Conservation (phyloP, 2,113 vertebrate species). For the Ailurus styani region DNA sequence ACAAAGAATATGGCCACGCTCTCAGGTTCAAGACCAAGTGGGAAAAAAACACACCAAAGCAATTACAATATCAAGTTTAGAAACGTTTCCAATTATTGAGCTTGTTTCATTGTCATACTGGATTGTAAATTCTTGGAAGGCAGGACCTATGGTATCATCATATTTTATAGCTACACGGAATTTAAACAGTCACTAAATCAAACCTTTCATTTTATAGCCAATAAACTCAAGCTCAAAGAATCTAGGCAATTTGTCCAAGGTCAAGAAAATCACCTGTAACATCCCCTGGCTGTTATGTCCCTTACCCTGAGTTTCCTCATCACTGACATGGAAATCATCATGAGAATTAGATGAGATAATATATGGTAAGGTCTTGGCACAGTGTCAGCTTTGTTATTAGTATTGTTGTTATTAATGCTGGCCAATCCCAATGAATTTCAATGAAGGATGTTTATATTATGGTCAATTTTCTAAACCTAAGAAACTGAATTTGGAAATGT, state of each 20-base stretch:
- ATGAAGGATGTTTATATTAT: neutral
- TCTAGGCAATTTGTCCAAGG: neutral
- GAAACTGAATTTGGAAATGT: neutral
- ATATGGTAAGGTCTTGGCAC: neutral
- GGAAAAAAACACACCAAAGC: neutral
- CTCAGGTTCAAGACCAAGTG: neutral
- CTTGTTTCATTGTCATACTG: neutral
- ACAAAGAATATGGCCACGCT: neutral
- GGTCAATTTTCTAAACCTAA: neutral
- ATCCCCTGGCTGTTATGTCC: neutral
- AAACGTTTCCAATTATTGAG: neutral
- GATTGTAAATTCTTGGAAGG: neutral
- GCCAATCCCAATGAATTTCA: neutral
- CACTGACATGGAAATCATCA: neutral
- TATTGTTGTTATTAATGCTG: neutral
- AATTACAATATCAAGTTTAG: neutral
- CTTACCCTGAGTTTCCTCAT: neutral
- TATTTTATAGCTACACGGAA: neutral
- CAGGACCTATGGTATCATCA: neutral
- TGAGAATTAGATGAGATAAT: neutral
- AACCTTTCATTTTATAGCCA: neutral
- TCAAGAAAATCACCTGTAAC: neutral
- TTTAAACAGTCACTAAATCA: neutral
- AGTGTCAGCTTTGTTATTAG: neutral
- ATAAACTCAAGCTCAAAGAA: neutral